phyloP scores from a whole-genome alignment of 2,797 vertebrate genomes.

The Sebastolobus alascanus region DNA sequence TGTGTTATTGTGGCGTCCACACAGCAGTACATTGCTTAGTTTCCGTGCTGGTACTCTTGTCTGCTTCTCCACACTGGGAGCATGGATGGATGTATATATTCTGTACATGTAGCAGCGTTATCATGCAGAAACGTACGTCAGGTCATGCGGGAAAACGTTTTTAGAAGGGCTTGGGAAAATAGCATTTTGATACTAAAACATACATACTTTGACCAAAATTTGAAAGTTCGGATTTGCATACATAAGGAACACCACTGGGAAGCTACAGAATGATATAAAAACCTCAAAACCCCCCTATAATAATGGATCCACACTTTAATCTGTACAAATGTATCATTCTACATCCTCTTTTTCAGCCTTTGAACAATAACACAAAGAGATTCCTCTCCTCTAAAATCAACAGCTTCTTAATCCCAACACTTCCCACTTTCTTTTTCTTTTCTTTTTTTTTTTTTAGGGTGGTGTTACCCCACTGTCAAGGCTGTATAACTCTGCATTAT shows the following conservation, averaged over 20 bases:
- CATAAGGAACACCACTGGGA: background rate
- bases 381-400: constrained; percentile 2
- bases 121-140: background rate
- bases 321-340: background rate
- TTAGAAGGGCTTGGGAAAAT: background rate
- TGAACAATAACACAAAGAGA: background rate
- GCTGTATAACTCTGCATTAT: constrained; percentile 25
- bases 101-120: background rate
- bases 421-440: background rate
- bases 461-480: constrained; percentile 15
- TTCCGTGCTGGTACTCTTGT: background rate
- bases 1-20: background rate
- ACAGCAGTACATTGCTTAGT: no score
- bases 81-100: background rate
- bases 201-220: background rate
- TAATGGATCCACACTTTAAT: background rate
- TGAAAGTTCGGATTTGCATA: fast-evolving
- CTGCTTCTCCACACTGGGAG: background rate
- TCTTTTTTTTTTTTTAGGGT: background rate
- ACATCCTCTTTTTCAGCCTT: background rate
- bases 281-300: background rate
- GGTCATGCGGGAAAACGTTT: background rate
- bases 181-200: background rate
- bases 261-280: background rate
- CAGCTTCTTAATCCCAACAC: constrained; percentile 4